phyloP scores from a whole-genome alignment of 2,888 invertebrate genomes.

The Lasioglossum malachurum region DNA sequence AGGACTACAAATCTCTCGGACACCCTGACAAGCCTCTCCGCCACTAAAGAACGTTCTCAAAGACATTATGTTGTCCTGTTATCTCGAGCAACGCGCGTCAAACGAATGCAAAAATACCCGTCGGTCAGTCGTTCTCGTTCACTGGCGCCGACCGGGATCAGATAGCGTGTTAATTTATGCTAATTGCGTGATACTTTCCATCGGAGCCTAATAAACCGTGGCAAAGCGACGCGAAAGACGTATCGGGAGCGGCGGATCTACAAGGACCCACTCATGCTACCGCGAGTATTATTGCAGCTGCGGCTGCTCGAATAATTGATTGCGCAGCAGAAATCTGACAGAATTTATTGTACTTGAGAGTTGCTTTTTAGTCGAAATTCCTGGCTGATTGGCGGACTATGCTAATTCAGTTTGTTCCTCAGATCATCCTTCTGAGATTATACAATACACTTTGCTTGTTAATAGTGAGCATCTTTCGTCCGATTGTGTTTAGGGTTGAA shows the following conservation, averaged over 20 bases:
- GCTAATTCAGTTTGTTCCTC: too few species aligned
- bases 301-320: not conserved
- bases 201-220: constrained; percentile 19
- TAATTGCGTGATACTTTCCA: constrained; percentile 5
- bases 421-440: too few species aligned
- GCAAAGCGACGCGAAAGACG: not conserved
- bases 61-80: not conserved
- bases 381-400: too few species aligned
- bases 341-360: too few species aligned
- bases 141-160: not conserved
- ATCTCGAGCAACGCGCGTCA: not conserved
- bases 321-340: not conserved
- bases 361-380: too few species aligned
- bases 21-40: not conserved
- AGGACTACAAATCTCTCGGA: not conserved
- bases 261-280: not conserved
- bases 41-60: not conserved
- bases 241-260: not conserved
- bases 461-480: too few species aligned
- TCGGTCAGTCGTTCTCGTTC: not conserved
- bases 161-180: constrained; percentile 20
- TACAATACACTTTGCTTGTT: too few species aligned
- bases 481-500: too few species aligned
- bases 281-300: constrained; percentile 2
- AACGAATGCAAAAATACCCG: constrained; percentile 4